A percentile compares a stretch with the other conserved stretches of the same genome.
Evolutionary conservation across 2,113 vertebrate species (phyloP).

Genomic region (Pandion haliaetus): DNA sequence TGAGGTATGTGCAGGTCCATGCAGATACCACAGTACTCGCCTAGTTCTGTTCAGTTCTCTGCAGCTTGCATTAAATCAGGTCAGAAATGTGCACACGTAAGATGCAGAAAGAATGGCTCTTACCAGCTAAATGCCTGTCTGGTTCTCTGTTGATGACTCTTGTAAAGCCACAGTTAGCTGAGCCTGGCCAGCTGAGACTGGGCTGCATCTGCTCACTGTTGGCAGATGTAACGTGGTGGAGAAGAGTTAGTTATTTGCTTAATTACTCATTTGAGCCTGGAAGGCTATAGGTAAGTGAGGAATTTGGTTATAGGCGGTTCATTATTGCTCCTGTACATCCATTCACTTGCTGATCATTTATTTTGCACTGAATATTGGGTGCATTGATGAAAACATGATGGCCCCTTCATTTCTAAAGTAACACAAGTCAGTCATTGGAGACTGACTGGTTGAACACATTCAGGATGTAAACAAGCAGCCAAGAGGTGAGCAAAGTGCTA

Average conservation of each 20-base stretch:
- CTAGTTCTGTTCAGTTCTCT: neutral
- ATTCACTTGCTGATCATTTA: neutral
- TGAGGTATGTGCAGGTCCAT: fast-evolving
- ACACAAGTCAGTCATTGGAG: neutral
- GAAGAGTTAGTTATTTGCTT: neutral
- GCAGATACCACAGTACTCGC: neutral
- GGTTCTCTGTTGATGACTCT: neutral
- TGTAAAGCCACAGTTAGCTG: neutral
- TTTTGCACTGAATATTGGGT: neutral
- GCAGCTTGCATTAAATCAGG: neutral
- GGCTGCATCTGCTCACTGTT: neutral
- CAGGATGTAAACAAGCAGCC: neutral
- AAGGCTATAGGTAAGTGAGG: neutral
- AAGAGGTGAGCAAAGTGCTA: neutral
- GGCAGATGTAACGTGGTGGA: neutral
- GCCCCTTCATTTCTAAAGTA: neutral
- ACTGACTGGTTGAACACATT: neutral
- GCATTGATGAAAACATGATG: neutral
- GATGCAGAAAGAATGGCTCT: neutral
- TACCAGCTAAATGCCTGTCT: neutral
- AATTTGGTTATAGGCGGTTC: neutral
- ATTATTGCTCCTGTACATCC: neutral
- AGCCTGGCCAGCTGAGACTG: neutral
- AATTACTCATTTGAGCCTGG: neutral
- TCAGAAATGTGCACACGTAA: neutral